Percentiles rank a stretch among this genome's conserved stretches.
Evolutionary conservation across 2,797 vertebrate genomes (phyloP).

Genomic region (Natrix natrix): DNA sequence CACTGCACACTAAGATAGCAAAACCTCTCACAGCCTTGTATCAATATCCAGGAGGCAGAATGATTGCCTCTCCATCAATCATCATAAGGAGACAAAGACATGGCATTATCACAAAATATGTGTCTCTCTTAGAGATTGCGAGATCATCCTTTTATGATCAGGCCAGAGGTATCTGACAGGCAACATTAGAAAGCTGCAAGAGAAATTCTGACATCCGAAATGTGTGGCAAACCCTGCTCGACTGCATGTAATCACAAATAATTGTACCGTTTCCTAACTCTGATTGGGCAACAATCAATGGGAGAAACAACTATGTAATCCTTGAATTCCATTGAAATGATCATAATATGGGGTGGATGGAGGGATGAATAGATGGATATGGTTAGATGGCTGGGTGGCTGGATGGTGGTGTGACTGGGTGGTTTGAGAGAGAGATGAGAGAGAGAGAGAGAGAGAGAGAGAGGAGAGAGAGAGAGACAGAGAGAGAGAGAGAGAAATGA

Average conservation of each 20-base stretch:
- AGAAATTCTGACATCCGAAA: background rate
- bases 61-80: conserved; percentile 25
- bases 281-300: background rate
- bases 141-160: conserved; percentile 16
- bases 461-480: background rate
- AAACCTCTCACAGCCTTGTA: background rate
- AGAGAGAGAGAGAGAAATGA: no score
- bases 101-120: conserved; percentile 26
- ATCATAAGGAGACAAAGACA: background rate
- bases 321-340: background rate
- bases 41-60: conserved; percentile 12
- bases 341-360: background rate
- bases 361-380: background rate
- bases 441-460: no score
- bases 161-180: background rate
- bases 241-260: no score
- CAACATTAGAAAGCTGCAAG: background rate
- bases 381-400: background rate
- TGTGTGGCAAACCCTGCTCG: background rate
- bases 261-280: background rate
- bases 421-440: background rate
- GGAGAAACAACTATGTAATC: background rate
- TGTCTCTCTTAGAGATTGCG: background rate
- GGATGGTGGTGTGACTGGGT: background rate
- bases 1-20: background rate